Conservation (phyloP, 2,888 invertebrate genomes). For the Dynastes tityus region DNA sequence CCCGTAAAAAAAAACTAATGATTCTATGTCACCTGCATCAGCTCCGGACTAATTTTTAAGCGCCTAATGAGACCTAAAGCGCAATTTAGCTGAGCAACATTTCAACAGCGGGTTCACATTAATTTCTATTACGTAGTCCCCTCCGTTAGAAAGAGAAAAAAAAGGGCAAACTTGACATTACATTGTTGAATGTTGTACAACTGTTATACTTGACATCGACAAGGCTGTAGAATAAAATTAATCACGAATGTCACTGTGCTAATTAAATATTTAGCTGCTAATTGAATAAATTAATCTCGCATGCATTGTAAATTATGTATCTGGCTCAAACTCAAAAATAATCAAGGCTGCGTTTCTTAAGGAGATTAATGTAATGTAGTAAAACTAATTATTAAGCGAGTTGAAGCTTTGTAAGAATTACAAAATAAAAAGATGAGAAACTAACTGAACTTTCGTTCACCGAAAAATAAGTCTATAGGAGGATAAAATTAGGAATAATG, state of each 20-base stretch:
- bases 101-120: constrained; percentile 7
- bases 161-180: background rate
- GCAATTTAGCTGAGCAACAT: background rate
- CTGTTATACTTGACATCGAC: constrained; percentile 8
- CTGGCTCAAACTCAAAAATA: background rate
- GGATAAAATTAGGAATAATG: too few species aligned
- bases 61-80: background rate
- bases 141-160: background rate
- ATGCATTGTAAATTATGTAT: constrained; percentile 4
- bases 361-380: background rate
- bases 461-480: too few species aligned
- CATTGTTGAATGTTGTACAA: background rate
- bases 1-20: background rate
- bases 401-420: too few species aligned
- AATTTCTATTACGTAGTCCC: background rate
- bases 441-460: too few species aligned
- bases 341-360: background rate
- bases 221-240: background rate
- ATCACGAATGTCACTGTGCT: background rate
- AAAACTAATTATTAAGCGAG: too few species aligned
- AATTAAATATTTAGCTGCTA: constrained; percentile 11
- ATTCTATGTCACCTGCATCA: background rate
- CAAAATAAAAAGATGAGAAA: too few species aligned
- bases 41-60: constrained; percentile 7
- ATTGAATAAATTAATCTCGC: constrained; percentile 5